Evolutionary conservation across 2,797 vertebrate genomes (phyloP), one percentile per base, ranked within the genome.

Genomic region (Enteromius trimaculatus): DNA sequence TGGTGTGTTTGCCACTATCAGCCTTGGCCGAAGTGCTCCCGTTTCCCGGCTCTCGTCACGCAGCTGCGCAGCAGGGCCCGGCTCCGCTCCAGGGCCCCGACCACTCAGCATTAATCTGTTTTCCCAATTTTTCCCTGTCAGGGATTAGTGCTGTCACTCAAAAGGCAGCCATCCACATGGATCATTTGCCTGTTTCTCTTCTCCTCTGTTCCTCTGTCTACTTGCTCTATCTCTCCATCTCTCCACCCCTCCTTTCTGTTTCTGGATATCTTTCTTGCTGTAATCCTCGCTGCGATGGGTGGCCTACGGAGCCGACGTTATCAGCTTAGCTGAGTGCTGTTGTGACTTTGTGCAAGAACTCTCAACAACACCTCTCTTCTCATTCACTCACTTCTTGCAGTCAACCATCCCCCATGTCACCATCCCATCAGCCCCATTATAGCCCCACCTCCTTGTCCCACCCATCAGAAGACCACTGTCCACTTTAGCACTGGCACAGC

Each of bases 71-170:
- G 89, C 81, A 89, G 86, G 83, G 80, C 87, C 77, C 84, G 79
- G 72, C 87, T 82, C 89, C 80, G 83, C 90, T 91, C 81, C 53
- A 85, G 74, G 87, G 84, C 90, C 89, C 89, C 82, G 81, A 82
- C 83, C 85, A 88, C 89, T 91, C 89, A 89, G 87, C 89, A 86
- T 91, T 88, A 93, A 93, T 93, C 91, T 89, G 90, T 85, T 90
- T 91, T 85, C 87, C 88, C 91, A 89, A 90, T 92, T 92, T 92
- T 90, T 92, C 89, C 87, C 85, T 79, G 87, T 91, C 87, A 83
- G 86, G 89, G 90, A 92, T 93, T 91, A 92, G 87, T 84, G 88
- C 91, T 92, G 92, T 91, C 92, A 90, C 66, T 93, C 92, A 92
- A 90, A 88, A 88, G 82, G 66, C 86, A 87, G 84, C 87, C 88